These are phyloP conservation scores for Batillaria attramentaria DNA, from an alignment of 1,140 invertebrate genomes.

Conservation along the genomic window DNA sequence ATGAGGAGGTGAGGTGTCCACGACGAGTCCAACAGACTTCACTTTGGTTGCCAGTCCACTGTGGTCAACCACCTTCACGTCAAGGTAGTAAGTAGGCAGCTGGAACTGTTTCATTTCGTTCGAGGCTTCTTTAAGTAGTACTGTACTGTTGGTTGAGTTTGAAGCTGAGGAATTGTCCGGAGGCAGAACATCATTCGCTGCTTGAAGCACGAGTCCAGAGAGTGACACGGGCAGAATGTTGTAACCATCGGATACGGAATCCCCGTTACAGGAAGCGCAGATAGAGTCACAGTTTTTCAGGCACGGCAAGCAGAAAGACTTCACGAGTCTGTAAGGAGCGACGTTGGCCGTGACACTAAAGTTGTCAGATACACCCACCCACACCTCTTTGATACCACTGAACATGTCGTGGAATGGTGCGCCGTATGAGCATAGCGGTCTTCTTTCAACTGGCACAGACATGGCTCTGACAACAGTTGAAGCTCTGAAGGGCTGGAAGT, in stretches of 20 bases:
- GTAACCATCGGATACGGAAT: not conserved
- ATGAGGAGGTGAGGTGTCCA: slow-evolving; percentile 44
- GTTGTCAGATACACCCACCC: slow-evolving; percentile 41
- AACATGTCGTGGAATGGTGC: slow-evolving; percentile 42
- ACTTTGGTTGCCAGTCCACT: slow-evolving; percentile 35
- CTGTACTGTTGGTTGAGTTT: not conserved
- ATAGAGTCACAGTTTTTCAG: slow-evolving; percentile 6
- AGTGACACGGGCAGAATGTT: not conserved
- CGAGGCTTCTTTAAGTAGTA: no score
- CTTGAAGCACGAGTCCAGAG: not conserved
- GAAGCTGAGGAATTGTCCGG: not conserved
- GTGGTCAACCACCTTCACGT: slow-evolving; percentile 38
- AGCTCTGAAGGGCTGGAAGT: slow-evolving; percentile 29
- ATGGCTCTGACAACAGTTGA: slow-evolving; percentile 8
- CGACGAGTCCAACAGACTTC: slow-evolving; percentile 42
- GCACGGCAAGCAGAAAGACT: slow-evolving; percentile 30
- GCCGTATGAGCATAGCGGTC: slow-evolving; percentile 35
- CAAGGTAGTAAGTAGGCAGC: slow-evolving; percentile 38
- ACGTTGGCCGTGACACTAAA: slow-evolving; percentile 20
- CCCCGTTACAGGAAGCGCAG: slow-evolving; percentile 10
- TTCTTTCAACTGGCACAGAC: slow-evolving; percentile 13
- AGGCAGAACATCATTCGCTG: not conserved
- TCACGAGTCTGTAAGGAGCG: not conserved
- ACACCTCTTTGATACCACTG: slow-evolving; percentile 44
- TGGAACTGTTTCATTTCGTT: not conserved